Evolutionary conservation across 2,888 invertebrate genomes (phyloP).

Genomic region (Orthosia incerta): DNA sequence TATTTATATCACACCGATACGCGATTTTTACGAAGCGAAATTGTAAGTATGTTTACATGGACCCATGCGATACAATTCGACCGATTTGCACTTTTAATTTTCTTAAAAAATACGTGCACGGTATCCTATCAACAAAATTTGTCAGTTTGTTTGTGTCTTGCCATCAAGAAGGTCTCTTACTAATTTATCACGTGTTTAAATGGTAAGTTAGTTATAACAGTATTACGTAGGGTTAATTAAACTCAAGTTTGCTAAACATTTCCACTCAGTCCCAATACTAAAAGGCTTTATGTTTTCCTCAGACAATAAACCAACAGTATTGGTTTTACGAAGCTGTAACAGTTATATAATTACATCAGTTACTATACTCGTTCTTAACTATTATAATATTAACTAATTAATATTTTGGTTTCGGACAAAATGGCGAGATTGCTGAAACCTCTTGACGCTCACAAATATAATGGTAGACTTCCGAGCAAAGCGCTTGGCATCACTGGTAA

Average conservation of each 20-base stretch:
- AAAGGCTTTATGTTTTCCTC: conserved; percentile 13
- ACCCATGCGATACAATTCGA: no score
- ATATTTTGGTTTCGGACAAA: conserved; percentile 21
- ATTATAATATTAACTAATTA: conserved; percentile 39
- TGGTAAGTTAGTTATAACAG: not conserved
- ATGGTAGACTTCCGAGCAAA: no score
- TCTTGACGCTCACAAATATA: conserved; percentile 24
- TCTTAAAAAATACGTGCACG: no score
- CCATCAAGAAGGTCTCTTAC: no score
- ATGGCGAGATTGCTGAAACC: conserved; percentile 8
- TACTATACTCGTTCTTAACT: conserved; percentile 5
- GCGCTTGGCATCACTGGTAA: no score
- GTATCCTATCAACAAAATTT: no score
- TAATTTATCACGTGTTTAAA: not conserved
- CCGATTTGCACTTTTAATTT: no score
- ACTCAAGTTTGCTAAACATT: conserved; percentile 34
- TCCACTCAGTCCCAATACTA: not conserved
- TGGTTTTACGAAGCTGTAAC: conserved; percentile 18
- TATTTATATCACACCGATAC: no score
- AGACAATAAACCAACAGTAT: conserved; percentile 31
- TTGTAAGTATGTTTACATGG: no score
- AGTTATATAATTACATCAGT: not conserved
- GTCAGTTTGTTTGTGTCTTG: no score
- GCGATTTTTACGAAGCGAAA: no score
- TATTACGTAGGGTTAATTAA: conserved; percentile 22